Evolutionary conservation across 2,888 invertebrate genomes (phyloP).

Genomic region (Ophioninae sp.): DNA sequence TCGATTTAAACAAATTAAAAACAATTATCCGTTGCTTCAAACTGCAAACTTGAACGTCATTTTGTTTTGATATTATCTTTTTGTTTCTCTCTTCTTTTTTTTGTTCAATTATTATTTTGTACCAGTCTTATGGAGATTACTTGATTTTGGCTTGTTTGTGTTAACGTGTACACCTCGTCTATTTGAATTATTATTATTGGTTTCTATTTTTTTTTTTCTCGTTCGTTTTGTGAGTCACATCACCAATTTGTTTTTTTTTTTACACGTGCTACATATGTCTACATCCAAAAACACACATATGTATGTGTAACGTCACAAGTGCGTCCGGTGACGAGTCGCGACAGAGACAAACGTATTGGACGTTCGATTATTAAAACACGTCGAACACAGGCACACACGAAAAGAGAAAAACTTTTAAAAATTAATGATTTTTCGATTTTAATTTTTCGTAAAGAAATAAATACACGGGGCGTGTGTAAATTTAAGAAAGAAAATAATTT

Average conservation of each 20-base stretch:
- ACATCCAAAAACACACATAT: slow-evolving; percentile 23
- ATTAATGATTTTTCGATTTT: neutral
- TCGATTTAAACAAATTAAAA: too few relatives aligned
- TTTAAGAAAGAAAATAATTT: slow-evolving; percentile 2
- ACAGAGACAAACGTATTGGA: slow-evolving; percentile 57
- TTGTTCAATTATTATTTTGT: slow-evolving; percentile 41
- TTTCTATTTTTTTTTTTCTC: slow-evolving; percentile 43
- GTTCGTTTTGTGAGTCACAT: slow-evolving; percentile 45
- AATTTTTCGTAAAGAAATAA: neutral
- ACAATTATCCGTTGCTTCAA: too few relatives aligned
- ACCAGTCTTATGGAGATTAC: slow-evolving; percentile 71
- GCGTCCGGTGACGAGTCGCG: slow-evolving; percentile 56
- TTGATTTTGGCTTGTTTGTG: slow-evolving; percentile 78
- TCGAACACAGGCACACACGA: slow-evolving; percentile 55
- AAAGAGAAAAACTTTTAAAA: neutral
- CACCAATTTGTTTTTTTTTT: neutral
- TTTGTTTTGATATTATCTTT: slow-evolving; percentile 58
- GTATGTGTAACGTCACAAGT: slow-evolving; percentile 58
- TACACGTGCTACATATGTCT: slow-evolving; percentile 19
- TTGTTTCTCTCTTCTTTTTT: slow-evolving; percentile 43
- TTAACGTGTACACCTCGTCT: slow-evolving; percentile 64
- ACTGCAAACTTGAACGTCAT: too few relatives aligned
- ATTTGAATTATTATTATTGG: slow-evolving; percentile 34
- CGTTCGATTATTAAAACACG: slow-evolving; percentile 60
- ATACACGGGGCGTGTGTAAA: slow-evolving; percentile 38